phyloP scores from a whole-genome alignment of 1,140 invertebrate species.

The Proales similis region DNA sequence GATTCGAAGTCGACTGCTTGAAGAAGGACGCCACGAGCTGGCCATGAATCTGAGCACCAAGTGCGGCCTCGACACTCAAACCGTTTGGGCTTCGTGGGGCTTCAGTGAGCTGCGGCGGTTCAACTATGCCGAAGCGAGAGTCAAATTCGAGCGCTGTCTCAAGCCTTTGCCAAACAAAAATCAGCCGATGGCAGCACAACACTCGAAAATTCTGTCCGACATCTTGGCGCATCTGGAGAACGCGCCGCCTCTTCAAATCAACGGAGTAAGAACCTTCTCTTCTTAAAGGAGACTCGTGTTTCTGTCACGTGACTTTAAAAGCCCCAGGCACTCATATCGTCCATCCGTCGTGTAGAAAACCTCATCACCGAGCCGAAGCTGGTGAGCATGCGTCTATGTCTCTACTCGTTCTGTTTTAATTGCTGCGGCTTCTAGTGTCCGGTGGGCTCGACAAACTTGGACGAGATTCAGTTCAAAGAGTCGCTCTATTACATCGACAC shows the following conservation, averaged over 20 bases:
- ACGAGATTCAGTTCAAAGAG: constrained; percentile 43
- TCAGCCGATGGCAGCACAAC: neutral
- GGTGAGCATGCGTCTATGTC: constrained; percentile 40
- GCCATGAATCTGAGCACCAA: constrained; percentile 77
- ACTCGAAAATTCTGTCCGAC: constrained; percentile 40
- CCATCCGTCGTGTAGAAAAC: constrained; percentile 41
- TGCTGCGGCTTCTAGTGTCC: neutral
- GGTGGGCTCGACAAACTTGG: constrained; percentile 43
- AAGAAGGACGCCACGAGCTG: constrained; percentile 72
- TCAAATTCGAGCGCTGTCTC: constrained; percentile 54
- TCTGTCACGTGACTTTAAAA: too few species aligned
- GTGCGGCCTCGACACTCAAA: constrained; percentile 66
- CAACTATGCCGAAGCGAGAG: constrained; percentile 64
- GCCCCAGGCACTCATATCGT: too few species aligned
- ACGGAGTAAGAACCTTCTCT: constrained; percentile 44
- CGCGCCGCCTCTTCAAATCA: constrained; percentile 41
- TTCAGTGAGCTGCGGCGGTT: constrained; percentile 50
- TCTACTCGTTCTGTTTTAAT: neutral
- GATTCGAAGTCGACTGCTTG: constrained; percentile 61
- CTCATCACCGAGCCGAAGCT: constrained; percentile 42
- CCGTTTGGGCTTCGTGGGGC: constrained; percentile 77
- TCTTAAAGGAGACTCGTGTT: constrained; percentile 44
- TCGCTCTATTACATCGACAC: constrained; percentile 48
- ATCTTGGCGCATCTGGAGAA: constrained; percentile 43
- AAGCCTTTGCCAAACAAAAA: constrained; percentile 40